Base-by-base conservation (phyloP, 2,113 vertebrate genomes). In the Hemibagrus wyckioides region DNA sequence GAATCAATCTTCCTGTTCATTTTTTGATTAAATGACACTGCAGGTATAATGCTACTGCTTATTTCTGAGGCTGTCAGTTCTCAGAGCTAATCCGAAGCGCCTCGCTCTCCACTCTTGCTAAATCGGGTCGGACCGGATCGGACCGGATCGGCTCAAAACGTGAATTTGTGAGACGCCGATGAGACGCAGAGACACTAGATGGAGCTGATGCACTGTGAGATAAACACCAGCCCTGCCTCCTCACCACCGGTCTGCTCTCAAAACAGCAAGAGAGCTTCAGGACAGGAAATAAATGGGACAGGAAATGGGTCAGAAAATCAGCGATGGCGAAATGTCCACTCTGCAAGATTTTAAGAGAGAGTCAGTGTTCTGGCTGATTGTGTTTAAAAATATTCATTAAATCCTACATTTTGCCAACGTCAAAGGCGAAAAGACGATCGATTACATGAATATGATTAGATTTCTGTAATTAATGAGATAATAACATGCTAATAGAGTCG, bases 101-200 rank as follows among this genome's bases (percentile, higher is more conserved):
- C 73, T 76, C 41, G 1, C 44, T 44, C 39, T 44, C 21, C 19
- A 36, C 36, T 21, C 54, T n/a, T n/a, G 4, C 21, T 17, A 30
- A 21, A 61, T 61, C 59, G n/a, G n/a, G n/a, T n/a, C n/a, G n/a
- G n/a, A n/a, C n/a, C n/a, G n/a, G n/a, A n/a, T n/a, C n/a, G n/a
- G n/a, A n/a, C 33, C 19, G 6, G 4, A 81, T 81, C 54, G 44
- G 36, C 6, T 23, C 7, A 4, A 36, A 81, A 59, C 15, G 56
- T 36, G 25, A 13, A 6, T 28, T 69, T 28, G 6, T 14, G 52
- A 7, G 41, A 17, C 25, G 41, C 41, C 48, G 73, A 17, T 11
- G 4, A 33, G 19, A 6, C 13, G 25, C 9, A 50, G 3, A 36
- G 33, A 86, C 90, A 90, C 89, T 85, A 91, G 90, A 77, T 87